Evolutionary conservation across 2,797 vertebrate species (phyloP).

Genomic region (Pangasius larnaudii): DNA sequence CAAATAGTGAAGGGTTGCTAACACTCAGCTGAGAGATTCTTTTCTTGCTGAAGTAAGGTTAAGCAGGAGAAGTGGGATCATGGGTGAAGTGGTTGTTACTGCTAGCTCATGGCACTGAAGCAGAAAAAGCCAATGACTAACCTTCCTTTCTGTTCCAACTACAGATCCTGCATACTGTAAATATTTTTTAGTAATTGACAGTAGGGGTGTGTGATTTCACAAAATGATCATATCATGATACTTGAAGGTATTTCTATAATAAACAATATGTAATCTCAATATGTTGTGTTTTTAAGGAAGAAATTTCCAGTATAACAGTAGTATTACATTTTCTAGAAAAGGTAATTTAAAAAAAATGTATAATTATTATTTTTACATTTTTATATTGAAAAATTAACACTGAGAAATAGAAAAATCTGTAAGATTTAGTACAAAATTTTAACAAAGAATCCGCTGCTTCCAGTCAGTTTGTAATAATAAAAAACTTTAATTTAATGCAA

Average conservation of each 20-base stretch:
- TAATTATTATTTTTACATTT: not conserved
- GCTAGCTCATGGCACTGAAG: not conserved
- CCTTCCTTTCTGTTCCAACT: not conserved
- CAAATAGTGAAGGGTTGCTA: constrained; percentile 22
- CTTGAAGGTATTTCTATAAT: not conserved
- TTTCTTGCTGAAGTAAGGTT: constrained; percentile 19
- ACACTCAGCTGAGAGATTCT: constrained; percentile 32
- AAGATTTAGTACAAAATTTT: not conserved
- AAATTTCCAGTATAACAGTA: not conserved
- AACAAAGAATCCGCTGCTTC: not conserved
- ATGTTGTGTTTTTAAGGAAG: not conserved
- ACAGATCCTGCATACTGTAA: not conserved
- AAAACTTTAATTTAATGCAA: not conserved
- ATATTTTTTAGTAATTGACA: not conserved
- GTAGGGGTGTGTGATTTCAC: not conserved
- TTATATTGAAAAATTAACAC: not conserved
- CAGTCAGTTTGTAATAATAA: not conserved
- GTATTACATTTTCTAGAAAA: not conserved
- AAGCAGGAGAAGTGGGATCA: constrained; percentile 23
- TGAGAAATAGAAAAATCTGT: not conserved
- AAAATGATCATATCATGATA: not conserved
- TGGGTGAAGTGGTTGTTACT: constrained; percentile 16
- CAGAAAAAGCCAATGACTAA: not conserved
- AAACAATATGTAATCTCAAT: not conserved
- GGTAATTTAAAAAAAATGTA: not conserved